Base-by-base conservation (phyloP, 2,888 invertebrate species). In the Acanthopleura granulata region DNA sequence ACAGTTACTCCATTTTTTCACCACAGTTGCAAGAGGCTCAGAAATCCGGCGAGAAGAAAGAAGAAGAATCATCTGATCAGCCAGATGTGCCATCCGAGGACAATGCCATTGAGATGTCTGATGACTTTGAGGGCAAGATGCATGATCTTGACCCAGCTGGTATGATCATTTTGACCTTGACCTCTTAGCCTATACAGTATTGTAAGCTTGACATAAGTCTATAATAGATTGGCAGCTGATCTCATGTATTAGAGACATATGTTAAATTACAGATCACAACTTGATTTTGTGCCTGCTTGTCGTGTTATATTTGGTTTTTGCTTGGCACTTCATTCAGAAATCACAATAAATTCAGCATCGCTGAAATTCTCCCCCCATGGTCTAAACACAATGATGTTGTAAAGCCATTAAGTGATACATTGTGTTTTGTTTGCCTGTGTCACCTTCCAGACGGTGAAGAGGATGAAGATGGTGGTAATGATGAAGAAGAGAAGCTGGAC, bases 81-180 rank as follows among this genome's bases (percentile, higher is more conserved):
- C 86, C 88, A 1, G 88, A 90, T 66, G 76, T 88, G 0, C 80
- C 81, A 18, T 79, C 86, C 0, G 90, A 90, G 76, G 90, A 90
- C 75, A 89, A 91, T 76, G 91, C 90, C 72, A 89, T 98, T 74
- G 97, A 98, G 85, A 97, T 98, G 97, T 95, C 95, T 25, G 97
- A 98, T 82, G 96, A 99, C 89, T 97, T 99, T 88, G 97, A 97
- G 76, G 96, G 95, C 0, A 94, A 96, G 89, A 90, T 95, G 76
- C 96, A 96, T 88, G 94, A 97, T 85, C 50, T 78, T 30, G 79
- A 82, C 29, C 74, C 73, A 89, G 94, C 97, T 18, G 71, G 66
- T 66, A 66, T 22, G 57, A 57, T 22, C 3, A 18, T 6, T 22
- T 57, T 40, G 40, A 40, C 40, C 40, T 40, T 40, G 9, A 40